Percentiles rank a stretch among this genome's conserved stretches.
Evolutionary conservation across 2,113 vertebrate genomes (phyloP).

Genomic region (Halichoeres trimaculatus): DNA sequence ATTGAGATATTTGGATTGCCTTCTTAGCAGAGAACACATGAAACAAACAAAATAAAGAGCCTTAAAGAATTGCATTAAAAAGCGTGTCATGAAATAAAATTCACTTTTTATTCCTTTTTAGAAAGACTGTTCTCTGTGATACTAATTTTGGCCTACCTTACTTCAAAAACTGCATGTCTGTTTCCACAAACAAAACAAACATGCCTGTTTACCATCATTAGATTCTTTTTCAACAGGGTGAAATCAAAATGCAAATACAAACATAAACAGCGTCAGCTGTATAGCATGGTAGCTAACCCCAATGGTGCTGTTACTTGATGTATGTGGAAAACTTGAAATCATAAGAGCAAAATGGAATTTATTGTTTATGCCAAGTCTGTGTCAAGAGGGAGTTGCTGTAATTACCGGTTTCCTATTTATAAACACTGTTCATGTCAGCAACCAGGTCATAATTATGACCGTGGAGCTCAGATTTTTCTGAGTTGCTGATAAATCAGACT

Average conservation of each 20-base stretch:
- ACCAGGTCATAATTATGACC: background rate
- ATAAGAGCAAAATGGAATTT: background rate
- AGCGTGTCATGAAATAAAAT: background rate
- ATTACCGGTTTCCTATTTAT: slow-evolving; percentile 30
- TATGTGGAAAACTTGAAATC: background rate
- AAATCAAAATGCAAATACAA: background rate
- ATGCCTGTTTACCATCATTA: background rate
- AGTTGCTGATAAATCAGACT: slow-evolving; percentile 7
- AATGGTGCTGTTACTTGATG: background rate
- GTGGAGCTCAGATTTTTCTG: slow-evolving; percentile 4
- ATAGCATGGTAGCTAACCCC: background rate
- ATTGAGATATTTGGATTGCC: too few species aligned
- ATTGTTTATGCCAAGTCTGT: background rate
- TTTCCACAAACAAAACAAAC: background rate
- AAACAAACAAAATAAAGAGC: too few species aligned
- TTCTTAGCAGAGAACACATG: too few species aligned
- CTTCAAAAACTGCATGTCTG: background rate
- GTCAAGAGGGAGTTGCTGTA: slow-evolving; percentile 16
- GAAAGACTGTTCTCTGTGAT: background rate
- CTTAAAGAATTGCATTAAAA: too few species aligned
- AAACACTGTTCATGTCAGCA: slow-evolving; percentile 11
- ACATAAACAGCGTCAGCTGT: too few species aligned
- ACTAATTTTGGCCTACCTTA: background rate
- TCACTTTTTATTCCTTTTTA: background rate
- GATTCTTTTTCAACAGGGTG: background rate